Evolutionary conservation across 2,797 vertebrate genomes (phyloP), one percentile per base, ranked within the genome.

Genomic region (Pseudomugil gertrudae): DNA sequence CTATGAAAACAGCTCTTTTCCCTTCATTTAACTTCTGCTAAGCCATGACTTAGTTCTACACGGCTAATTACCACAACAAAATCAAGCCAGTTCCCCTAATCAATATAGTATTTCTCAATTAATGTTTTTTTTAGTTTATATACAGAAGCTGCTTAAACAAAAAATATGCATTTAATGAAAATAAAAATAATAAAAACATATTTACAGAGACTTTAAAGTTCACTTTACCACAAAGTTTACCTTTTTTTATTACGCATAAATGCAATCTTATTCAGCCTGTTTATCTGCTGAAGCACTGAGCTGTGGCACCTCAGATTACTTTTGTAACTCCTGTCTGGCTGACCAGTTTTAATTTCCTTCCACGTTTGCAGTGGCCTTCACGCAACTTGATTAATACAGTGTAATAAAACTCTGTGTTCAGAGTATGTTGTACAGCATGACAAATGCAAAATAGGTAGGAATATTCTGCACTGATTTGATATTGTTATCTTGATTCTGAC

Each of bases 391-490:
- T 48, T 13, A 48, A 11, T 48, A 13, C 23, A 23, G 47, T 13
- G 23, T 21, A 48, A 48, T 24, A 11, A 48, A 48, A 47, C 8
- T 23, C 29, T 27, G 40, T 35, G 32, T 56, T 45, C 50, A 29
- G 9, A 13, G 21, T 24, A 48, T 6, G 23, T 24, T 48, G 47
- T 80, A 81, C 65, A 57, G 50, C 58, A 77, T 75, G 78, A 79
- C 80, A 74, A 80, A 86, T 56, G 66, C 36, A 3, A 57, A 85
- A 75, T 29, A 61, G 62, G 74, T 57, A 71, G 57, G 63, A 76
- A 74, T 50, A 73, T 53, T 30, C 72, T 77, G 62, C 38, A 76
- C 69, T 88, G 81, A 87, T 89, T 79, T 83, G 78, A 87, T 76
- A 77, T 83, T 69, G 29, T 29, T 29, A 78, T 81, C 65, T 66